Evolutionary conservation across 2,888 invertebrate genomes (phyloP).

Genomic region (Cepaea hortensis): DNA sequence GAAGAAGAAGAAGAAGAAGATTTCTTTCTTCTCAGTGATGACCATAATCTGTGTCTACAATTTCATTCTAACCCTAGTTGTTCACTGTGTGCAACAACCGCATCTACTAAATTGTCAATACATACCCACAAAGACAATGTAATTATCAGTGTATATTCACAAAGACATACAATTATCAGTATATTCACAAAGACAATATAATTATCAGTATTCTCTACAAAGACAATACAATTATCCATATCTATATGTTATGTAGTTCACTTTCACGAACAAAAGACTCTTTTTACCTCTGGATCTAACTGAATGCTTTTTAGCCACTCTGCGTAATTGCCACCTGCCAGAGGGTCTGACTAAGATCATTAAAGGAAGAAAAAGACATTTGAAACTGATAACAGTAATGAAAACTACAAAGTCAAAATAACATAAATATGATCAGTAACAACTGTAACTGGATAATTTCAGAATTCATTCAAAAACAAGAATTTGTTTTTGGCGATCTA

Average conservation of each 20-base stretch:
- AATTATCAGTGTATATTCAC: no score
- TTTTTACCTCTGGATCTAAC: conserved; percentile 39
- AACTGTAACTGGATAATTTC: no score
- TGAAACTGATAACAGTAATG: conserved; percentile 3
- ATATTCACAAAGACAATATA: not conserved
- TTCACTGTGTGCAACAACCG: no score
- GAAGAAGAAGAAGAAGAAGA: no score
- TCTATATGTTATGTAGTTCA: not conserved
- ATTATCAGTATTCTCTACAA: not conserved
- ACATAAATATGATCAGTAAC: no score
- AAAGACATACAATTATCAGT: not conserved
- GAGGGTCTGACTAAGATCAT: conserved; percentile 23
- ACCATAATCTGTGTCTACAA: no score
- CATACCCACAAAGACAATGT: no score
- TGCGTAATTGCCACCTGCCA: conserved; percentile 15
- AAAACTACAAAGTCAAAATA: not conserved
- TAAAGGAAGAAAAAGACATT: not conserved
- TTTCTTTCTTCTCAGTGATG: no score
- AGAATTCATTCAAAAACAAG: no score
- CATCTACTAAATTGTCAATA: no score
- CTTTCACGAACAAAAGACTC: not conserved
- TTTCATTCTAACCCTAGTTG: no score
- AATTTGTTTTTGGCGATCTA: no score
- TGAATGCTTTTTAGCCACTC: conserved; percentile 30
- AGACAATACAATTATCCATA: not conserved